Base-by-base conservation (phyloP, 2,888 invertebrate species). In the Seladonia tumulorum region DNA sequence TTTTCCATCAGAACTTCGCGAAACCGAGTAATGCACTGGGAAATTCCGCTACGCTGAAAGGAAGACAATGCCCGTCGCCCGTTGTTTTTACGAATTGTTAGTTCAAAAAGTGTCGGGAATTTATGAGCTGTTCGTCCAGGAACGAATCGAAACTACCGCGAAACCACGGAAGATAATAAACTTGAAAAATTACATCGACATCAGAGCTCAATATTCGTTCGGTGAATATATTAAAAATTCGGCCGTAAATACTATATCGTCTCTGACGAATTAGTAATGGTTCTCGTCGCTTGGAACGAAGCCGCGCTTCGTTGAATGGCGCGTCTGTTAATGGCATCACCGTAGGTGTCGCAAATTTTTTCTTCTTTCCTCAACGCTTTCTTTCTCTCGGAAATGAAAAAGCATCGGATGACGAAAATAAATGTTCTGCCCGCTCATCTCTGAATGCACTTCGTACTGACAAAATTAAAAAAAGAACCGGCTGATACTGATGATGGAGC, bases 1-100 rank as follows among this genome's bases (percentile, higher is more conserved):
- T 83, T 88, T 87, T 79, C 80, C 87, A 85, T 88, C 81, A 87
- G 82, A 86, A 83, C 76, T 80, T 84, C 47, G 60, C 45, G 74
- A 63, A 75, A 76, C 76, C 68, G 73, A 86, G 73, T 63, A 66
- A 73, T 47, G 73, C 25, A 22, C 25, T 35, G 35, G 22, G 12
- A 35, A 53, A 73, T 29, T 35, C 22, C 1, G 49, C 22, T 1
- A 22, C 73, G 49, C 25, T 29, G 72, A 18, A 73, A 35, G 35
- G 16, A 35, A 73, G 12, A 73, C 73, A 45, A 35, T 35, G 22
- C 49, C 5, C 5, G 35, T 5, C 73, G 49, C 8, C 22, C 22
- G 73, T 53, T 73, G 49, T 73, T 73, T 35, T 22, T 73, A 49
- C 3, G 73, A 35, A 73, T 53, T 73, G 73, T 49, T 49, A 35